A percentile compares a stretch with the other conserved stretches of the same genome.
These are phyloP conservation scores for Coluber constrictor DNA, from an alignment of 2,797 vertebrate species.

Conservation along the genomic window DNA sequence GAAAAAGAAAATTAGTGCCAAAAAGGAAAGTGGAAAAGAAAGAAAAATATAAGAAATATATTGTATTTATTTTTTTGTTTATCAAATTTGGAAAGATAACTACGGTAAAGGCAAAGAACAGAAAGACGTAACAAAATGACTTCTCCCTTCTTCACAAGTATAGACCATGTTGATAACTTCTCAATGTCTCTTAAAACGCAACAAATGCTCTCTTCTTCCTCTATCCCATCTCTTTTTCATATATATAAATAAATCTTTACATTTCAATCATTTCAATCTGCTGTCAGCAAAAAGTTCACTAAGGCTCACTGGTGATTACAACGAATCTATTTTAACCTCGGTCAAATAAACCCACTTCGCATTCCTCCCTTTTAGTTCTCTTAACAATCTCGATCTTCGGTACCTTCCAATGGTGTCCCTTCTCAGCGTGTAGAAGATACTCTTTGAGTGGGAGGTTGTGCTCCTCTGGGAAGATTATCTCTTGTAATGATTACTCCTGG, in stretches of 20 bases:
- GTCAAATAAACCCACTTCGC: background rate
- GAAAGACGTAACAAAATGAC: background rate
- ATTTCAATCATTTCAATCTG: background rate
- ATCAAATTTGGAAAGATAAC: background rate
- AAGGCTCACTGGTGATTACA: background rate
- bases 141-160: background rate
- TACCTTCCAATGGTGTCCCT: background rate
- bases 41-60: background rate
- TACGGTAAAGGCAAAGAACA: background rate
- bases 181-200: background rate
- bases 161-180: background rate
- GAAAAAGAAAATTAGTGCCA: background rate
- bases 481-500: background rate
- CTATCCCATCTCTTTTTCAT: background rate
- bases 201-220: background rate
- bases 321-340: background rate
- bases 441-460: background rate
- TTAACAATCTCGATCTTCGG: background rate
- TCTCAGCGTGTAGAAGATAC: background rate
- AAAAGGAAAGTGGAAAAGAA: background rate
- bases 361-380: background rate
- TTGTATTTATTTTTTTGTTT: background rate
- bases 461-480: background rate
- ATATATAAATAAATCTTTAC: background rate
- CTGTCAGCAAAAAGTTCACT: background rate